phyloP scores from a whole-genome alignment of 2,888 invertebrate species.

The Drosophila cognata region DNA sequence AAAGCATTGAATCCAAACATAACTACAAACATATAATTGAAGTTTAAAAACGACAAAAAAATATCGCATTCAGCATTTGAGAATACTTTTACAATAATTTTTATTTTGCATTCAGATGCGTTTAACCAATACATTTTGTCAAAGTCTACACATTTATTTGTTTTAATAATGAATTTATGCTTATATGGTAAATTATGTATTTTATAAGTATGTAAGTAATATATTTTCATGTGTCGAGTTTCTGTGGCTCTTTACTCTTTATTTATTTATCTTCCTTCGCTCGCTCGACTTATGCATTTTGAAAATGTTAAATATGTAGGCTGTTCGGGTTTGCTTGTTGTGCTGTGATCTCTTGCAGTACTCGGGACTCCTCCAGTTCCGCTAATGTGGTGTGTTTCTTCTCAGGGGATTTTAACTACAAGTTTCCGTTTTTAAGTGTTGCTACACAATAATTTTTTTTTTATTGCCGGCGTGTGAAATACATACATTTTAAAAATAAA shows the following conservation, averaged over 20 bases:
- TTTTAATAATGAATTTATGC: slow-evolving; percentile 72
- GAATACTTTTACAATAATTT: slow-evolving; percentile 54
- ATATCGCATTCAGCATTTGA: not conserved
- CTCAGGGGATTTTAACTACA: slow-evolving; percentile 56
- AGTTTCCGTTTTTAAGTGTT: slow-evolving; percentile 73
- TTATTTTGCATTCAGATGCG: slow-evolving; percentile 75
- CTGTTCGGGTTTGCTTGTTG: slow-evolving; percentile 9
- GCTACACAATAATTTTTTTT: slow-evolving; percentile 70
- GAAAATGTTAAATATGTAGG: slow-evolving; percentile 49
- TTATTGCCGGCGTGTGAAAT: slow-evolving; percentile 73
- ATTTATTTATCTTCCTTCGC: slow-evolving; percentile 5
- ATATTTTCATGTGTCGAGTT: slow-evolving; percentile 65
- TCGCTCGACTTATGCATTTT: slow-evolving; percentile 48
- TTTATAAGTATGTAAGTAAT: slow-evolving; percentile 77
- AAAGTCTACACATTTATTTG: slow-evolving; percentile 69
- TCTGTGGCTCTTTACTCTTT: slow-evolving; percentile 40
- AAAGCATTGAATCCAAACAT: not conserved
- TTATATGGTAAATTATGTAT: slow-evolving; percentile 67
- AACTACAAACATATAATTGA: not conserved
- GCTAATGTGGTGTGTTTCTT: not conserved
- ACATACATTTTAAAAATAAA: slow-evolving; percentile 77
- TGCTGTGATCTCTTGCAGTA: slow-evolving; percentile 25
- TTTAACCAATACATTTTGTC: slow-evolving; percentile 68
- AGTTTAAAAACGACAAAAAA: not conserved
- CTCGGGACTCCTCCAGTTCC: slow-evolving; percentile 24